These are phyloP conservation scores for Pseudomyrmex pallidus DNA, from an alignment of 1,140 invertebrate genomes.

Conservation along the genomic window DNA sequence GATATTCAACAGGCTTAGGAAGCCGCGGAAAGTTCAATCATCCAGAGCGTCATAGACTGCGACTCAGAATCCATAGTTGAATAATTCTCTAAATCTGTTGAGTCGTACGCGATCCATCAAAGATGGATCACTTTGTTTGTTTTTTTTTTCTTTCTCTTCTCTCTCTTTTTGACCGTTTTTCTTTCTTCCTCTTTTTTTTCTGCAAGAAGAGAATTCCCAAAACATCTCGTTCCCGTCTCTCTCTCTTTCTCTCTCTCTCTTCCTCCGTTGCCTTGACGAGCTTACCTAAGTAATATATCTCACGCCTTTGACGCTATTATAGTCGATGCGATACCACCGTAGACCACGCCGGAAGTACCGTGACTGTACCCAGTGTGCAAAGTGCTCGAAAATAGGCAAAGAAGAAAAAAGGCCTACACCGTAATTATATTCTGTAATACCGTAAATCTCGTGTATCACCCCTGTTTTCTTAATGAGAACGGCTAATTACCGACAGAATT, in stretches of 20 bases:
- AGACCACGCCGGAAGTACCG: conserved; percentile 49
- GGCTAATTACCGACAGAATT: conserved; percentile 54
- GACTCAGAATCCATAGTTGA: conserved; percentile 10
- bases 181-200: neutral
- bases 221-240: no score
- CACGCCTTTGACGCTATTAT: conserved; percentile 52
- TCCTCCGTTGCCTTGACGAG: conserved; percentile 25
- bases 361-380: conserved; percentile 41
- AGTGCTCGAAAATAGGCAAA: conserved; percentile 57
- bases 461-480: conserved; percentile 45
- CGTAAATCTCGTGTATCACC: conserved; percentile 56
- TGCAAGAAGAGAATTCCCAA: no score
- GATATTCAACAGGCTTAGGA: conserved; percentile 10
- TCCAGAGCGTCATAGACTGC: neutral
- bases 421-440: conserved; percentile 42
- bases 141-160: neutral
- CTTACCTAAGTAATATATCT: conserved; percentile 43
- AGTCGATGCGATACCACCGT: conserved; percentile 53
- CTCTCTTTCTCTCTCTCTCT: neutral
- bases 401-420: conserved; percentile 39
- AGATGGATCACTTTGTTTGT: neutral
- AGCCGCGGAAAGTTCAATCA: neutral
- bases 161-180: neutral
- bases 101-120: neutral
- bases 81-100: neutral